Evolutionary conservation across 2,797 vertebrate genomes (phyloP), one percentile per base, ranked within the genome.

Genomic region (Ceryle rudis): DNA sequence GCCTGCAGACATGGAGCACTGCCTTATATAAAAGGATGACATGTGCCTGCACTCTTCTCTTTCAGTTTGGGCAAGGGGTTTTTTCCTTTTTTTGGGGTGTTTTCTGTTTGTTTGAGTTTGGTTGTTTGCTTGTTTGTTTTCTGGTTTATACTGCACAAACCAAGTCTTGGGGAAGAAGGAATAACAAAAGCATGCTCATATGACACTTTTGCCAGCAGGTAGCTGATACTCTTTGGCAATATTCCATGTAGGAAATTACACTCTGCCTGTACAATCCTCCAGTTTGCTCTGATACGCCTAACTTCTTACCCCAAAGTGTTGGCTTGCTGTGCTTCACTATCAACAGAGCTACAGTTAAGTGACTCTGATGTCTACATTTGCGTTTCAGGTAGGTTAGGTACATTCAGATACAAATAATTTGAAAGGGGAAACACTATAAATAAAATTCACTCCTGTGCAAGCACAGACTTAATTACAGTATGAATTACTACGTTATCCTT

Each of bases 21-120:
- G 35, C 9, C 21, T 44, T 55, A 10, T 15, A 13, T 11, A 46
- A 41, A 51, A 57, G 14, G 18, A 39, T 0, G 1, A 31, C 16
- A 35, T 3, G 14, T 1, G 11, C 26, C 11, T 33, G 23, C 15
- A 13, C 14, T 49, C 37, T n/a, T 35, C 11, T 15, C 10, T 52
- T 70, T 70, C 46, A 22, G 7, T n/a, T 15, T 73, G 46, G 21
- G 23, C 11, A 69, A 10, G 18, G 10, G 2, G 23, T 2, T 3
- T 9, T 4, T 3, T 14, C 0, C 1, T n/a, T 31, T 25, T 17
- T 17, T 49, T 13, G 10, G 19, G 29, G 29, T 19, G 17, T 55
- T n/a, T 21, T 11, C 20, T 21, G 11, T 20, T 21, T 55, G 52
- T 54, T 31, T 31, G 16, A 11, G 54, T 31, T 55, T 55, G 11